Evolutionary conservation across 2,797 vertebrate species (phyloP).

Genomic region (Simalia tracyae): DNA sequence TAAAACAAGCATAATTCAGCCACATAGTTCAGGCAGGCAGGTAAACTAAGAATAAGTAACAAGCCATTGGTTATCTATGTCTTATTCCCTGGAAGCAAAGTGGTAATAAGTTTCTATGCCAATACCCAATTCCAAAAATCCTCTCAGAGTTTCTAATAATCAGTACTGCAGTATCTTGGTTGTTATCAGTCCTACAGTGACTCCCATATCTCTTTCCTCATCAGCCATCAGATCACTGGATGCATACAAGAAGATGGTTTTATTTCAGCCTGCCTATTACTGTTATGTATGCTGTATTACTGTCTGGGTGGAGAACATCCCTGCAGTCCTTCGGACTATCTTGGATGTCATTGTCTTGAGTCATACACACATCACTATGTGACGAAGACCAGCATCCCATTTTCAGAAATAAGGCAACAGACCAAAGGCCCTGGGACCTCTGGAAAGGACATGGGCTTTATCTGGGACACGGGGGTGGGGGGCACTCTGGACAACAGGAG

Average conservation of each 20-base stretch:
- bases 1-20: background rate
- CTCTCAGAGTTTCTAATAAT: background rate
- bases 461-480: background rate
- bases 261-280: background rate
- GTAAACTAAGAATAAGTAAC: background rate
- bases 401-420: background rate
- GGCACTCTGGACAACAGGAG: background rate
- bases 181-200: background rate
- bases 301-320: too few species aligned
- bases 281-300: background rate
- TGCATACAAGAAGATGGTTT: background rate
- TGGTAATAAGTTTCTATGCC: background rate
- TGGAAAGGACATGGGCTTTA: background rate
- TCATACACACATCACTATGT: background rate
- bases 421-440: background rate
- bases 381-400: background rate
- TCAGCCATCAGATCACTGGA: background rate
- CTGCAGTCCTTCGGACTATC: background rate
- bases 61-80: background rate
- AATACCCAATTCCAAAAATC: background rate
- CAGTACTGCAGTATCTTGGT: background rate
- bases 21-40: background rate
- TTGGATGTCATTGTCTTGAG: constrained; percentile 7
- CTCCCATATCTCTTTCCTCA: background rate
- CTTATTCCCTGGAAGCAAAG: background rate